Percentiles rank a stretch among this genome's conserved stretches.
Evolutionary conservation across 2,888 invertebrate genomes (phyloP).

Genomic region (Copidosoma aretas): DNA sequence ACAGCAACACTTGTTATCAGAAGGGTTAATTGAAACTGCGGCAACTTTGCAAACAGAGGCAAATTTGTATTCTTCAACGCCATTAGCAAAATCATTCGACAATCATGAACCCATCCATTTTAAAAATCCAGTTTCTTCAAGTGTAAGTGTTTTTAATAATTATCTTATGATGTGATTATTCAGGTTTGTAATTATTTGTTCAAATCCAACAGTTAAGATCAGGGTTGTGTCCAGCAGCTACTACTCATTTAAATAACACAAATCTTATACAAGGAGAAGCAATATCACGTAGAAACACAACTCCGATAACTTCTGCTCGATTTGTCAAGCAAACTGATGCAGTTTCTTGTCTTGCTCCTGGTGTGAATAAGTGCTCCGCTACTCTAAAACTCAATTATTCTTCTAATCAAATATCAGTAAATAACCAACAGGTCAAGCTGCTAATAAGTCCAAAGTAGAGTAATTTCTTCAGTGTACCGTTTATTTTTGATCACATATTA

Average conservation of each 20-base stretch:
- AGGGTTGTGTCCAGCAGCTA: slow-evolving; percentile 57
- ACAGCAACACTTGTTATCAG: slow-evolving; percentile 81
- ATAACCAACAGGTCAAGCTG: slow-evolving; percentile 56
- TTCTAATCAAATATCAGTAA: slow-evolving; percentile 51
- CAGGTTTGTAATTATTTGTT: neutral
- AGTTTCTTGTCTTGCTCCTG: slow-evolving; percentile 47
- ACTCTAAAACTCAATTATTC: slow-evolving; percentile 56
- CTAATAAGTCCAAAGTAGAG: slow-evolving; percentile 51
- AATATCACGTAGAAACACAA: slow-evolving; percentile 48
- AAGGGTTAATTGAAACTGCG: slow-evolving; percentile 79
- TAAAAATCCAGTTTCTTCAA: slow-evolving; percentile 53
- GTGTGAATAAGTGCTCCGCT: slow-evolving; percentile 48
- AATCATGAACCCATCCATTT: slow-evolving; percentile 58
- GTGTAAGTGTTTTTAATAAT: slow-evolving; percentile 45
- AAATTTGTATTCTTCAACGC: slow-evolving; percentile 67
- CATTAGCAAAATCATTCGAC: slow-evolving; percentile 59
- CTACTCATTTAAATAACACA: slow-evolving; percentile 58
- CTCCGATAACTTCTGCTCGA: slow-evolving; percentile 54
- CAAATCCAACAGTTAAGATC: slow-evolving; percentile 47
- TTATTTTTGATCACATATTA: neutral
- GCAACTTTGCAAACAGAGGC: slow-evolving; percentile 79
- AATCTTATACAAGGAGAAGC: slow-evolving; percentile 52
- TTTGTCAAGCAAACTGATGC: slow-evolving; percentile 54
- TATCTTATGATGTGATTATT: neutral
- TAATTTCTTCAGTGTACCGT: neutral